Conservation (phyloP, 2,888 invertebrate genomes). For the Kryphioiulus occultus region DNA sequence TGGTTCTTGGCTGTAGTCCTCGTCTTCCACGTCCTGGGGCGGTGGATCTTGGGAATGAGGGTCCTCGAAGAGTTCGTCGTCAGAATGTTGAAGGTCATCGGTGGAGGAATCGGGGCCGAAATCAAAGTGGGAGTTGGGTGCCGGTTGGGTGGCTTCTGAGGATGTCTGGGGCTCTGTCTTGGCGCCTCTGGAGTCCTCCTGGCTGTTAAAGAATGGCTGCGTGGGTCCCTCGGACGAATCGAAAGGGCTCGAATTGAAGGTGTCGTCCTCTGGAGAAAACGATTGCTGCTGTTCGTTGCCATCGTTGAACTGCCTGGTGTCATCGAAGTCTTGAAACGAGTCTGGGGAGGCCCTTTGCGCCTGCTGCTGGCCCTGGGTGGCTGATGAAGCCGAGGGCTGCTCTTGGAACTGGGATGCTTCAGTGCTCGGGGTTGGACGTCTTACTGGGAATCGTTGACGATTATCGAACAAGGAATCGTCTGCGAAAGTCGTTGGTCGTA, state of each 20-base stretch:
- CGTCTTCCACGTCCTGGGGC: constrained; percentile 43
- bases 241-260: background rate
- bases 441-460: background rate
- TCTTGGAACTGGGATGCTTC: background rate
- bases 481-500: background rate
- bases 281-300: background rate
- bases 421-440: background rate
- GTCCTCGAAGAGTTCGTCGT: constrained; percentile 40
- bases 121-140: constrained; percentile 20
- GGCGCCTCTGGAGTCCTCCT: background rate
- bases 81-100: background rate
- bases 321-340: background rate
- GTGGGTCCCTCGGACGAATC: constrained; percentile 30
- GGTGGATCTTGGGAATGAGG: constrained; percentile 28
- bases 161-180: background rate
- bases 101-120: background rate
- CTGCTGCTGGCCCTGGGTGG: background rate
- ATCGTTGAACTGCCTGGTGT: constrained; percentile 32
- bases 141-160: background rate
- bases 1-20: constrained; percentile 39
- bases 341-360: background rate
- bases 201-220: background rate
- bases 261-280: background rate
- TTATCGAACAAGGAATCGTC: constrained; percentile 24
- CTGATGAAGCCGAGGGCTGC: background rate